Percentiles rank a stretch among this genome's conserved stretches.
phyloP scores from a whole-genome alignment of 2,113 vertebrate genomes.

The Puma concolor region DNA sequence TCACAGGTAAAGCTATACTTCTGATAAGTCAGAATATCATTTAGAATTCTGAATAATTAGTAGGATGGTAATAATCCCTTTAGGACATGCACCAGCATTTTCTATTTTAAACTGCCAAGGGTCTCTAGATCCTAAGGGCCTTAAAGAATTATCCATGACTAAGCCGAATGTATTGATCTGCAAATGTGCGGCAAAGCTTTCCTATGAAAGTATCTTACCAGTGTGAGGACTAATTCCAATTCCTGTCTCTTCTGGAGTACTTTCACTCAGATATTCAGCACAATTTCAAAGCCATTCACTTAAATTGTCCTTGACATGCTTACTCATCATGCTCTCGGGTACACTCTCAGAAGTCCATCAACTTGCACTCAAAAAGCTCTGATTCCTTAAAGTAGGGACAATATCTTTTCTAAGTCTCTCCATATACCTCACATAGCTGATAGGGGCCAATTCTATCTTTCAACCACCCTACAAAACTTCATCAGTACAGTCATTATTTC shows the following conservation, averaged over 20 bases:
- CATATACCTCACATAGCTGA: not conserved
- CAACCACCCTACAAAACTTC: not conserved
- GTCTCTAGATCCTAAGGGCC: not conserved
- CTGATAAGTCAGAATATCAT: not conserved
- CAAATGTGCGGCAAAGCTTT: not conserved
- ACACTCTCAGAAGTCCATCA: slow-evolving; percentile 2
- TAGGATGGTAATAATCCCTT: not conserved
- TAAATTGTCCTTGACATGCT: slow-evolving; percentile 35
- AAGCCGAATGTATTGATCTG: not conserved
- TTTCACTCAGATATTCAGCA: slow-evolving; percentile 48
- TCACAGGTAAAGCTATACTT: not conserved
- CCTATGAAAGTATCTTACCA: not conserved
- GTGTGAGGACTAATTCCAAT: not conserved
- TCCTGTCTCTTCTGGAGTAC: not conserved
- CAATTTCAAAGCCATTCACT: slow-evolving; percentile 46
- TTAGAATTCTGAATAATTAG: slow-evolving; percentile 34
- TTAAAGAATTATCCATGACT: not conserved
- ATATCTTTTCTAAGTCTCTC: not conserved
- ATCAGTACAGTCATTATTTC: not conserved
- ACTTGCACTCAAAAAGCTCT: slow-evolving; percentile 6
- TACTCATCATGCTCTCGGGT: not conserved
- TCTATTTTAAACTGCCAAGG: not conserved
- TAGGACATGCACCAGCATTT: not conserved
- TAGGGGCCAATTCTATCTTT: not conserved
- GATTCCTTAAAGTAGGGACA: not conserved